Evolutionary conservation across 2,797 vertebrate genomes (phyloP), one percentile per base, ranked within the genome.

Genomic region (Micrastur ruficollis): DNA sequence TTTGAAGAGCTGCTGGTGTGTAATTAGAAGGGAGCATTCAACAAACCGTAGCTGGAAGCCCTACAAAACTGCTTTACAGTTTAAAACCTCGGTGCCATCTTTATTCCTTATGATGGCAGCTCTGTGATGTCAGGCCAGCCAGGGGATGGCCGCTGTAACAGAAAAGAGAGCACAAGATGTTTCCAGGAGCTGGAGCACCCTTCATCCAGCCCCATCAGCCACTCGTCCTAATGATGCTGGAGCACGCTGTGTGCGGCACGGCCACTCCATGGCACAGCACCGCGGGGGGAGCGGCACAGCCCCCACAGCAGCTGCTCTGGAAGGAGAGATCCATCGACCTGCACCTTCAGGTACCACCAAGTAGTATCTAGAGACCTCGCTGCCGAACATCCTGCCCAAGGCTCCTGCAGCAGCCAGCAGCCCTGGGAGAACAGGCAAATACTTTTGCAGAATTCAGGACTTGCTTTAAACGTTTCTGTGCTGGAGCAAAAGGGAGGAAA

Each of bases 321-420:
- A 65, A 80, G 44, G 52, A 79, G 46, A 58, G 3, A 21, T 75
- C 62, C 18, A 26, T 46, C 3, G 1, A 22, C 31, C 27, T 0
- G 0, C 17, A 58, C 16, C 27, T 59, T n/a, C 14, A 26, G 34
- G 50, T n/a, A 27, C 62, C 49, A 55, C 36, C 46, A 36, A 21
- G 31, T 20, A 11, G 10, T 17, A 6, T 4, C 5, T 1, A 40
- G 55, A 59, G 53, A 36, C 23, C 29, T 73, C 0, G 0, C 47
- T 61, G 65, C 27, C 5, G 0, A 81, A 67, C 27, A 20, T 29
- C 14, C 40, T 55, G 34, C n/a, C 42, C 0, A 0, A 67, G 44
- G 49, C 15, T 80, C 27, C 22, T 2, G 0, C 23, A 74, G 88
- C 59, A 67, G 68, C 21, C 65, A 34, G 49, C 0, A 4, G 20